Evolutionary conservation across 1,140 invertebrate genomes (phyloP).

Genomic region (Meloidogyne exigua): DNA sequence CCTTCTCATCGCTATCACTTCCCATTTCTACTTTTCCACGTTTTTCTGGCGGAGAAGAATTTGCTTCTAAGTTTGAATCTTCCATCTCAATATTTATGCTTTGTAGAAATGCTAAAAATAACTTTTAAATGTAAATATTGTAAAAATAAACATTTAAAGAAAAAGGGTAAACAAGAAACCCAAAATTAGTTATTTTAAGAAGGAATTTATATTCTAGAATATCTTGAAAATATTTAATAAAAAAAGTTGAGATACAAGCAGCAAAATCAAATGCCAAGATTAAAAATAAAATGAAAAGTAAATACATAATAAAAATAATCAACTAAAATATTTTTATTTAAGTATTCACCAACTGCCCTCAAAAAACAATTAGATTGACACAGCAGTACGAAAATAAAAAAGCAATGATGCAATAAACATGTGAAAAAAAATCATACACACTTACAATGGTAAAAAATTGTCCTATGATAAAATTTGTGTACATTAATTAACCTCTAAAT

Average conservation of each 20-base stretch:
- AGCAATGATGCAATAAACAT: background rate
- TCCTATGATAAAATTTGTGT: background rate
- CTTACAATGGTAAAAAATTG: too few species aligned
- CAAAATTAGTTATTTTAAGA: background rate
- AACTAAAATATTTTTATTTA: background rate
- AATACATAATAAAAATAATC: background rate
- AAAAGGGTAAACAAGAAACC: background rate
- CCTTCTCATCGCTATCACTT: background rate
- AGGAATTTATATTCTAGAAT: too few species aligned
- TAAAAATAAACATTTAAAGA: background rate
- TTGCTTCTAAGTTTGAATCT: background rate
- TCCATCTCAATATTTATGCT: background rate
- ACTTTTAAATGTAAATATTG: conserved; percentile 1
- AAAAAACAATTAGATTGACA: background rate
- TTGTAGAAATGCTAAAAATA: background rate
- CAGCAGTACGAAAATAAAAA: background rate
- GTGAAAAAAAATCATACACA: background rate
- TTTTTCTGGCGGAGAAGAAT: background rate
- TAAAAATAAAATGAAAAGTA: background rate
- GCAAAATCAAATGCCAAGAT: too few species aligned
- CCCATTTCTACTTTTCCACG: background rate
- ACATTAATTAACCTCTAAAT: background rate
- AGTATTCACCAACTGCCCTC: background rate
- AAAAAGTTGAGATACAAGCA: too few species aligned
- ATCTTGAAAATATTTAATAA: too few species aligned